Evolutionary conservation across 2,113 vertebrate species (phyloP).

Genomic region (Etheostoma cragini): DNA sequence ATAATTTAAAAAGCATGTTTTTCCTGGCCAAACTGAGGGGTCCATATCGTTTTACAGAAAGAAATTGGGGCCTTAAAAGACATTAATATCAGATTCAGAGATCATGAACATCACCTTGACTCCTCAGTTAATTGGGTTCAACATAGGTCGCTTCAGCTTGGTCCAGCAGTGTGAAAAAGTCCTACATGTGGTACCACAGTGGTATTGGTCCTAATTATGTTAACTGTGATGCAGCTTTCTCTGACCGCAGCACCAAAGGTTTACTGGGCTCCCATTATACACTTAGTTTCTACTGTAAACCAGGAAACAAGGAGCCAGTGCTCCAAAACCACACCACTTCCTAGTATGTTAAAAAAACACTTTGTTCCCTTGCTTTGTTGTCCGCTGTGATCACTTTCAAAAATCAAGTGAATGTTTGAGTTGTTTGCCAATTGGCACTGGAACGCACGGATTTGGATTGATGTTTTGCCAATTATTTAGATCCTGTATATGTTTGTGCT

Average conservation of each 20-base stretch:
- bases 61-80: not conserved
- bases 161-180: constrained; percentile 57
- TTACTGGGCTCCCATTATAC: constrained; percentile 77
- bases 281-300: constrained; percentile 78
- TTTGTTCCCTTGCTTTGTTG: constrained; percentile 60
- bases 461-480: not conserved
- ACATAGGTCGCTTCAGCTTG: constrained; percentile 21
- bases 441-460: constrained; percentile 5
- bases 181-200: constrained; percentile 49
- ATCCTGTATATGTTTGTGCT: not conserved
- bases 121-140: not conserved
- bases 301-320: constrained; percentile 72
- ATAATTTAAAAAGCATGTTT: not conserved
- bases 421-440: constrained; percentile 35
- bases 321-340: constrained; percentile 73
- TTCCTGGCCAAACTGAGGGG: not conserved
- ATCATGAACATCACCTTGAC: not conserved
- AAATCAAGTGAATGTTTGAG: constrained; percentile 29
- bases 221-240: constrained; percentile 63
- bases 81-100: not conserved
- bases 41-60: not conserved
- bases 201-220: constrained; percentile 70
- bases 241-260: constrained; percentile 76
- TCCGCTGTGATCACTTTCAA: constrained; percentile 55
- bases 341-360: constrained; percentile 46